Evolutionary conservation across 2,113 vertebrate genomes (phyloP), one percentile per base, ranked within the genome.

Genomic region (Macquaria australasica): DNA sequence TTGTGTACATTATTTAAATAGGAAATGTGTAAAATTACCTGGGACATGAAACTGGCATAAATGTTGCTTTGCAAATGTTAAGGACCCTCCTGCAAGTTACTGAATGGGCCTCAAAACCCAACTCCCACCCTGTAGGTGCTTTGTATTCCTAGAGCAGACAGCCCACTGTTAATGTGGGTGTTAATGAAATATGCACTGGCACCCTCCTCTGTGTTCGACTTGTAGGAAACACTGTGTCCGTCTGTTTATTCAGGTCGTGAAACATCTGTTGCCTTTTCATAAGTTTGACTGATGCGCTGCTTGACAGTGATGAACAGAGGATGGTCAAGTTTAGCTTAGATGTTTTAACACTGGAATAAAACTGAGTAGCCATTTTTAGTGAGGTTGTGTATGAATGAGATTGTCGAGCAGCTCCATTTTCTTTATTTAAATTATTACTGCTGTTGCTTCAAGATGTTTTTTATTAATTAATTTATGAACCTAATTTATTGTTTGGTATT

Each of bases 401-500:
- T 87, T 85, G 85, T 80, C 89, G 83, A 91, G 88, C 91, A 94
- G 91, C 94, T 94, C 66, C 51, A 53, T 83, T 92, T 92, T 92
- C 75, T 73, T 87, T 85, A 71, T 86, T 93, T 89, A 93, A 92
- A 83, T 90, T 89, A 91, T 93, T 93, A 80, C 66, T 87, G 82
- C 86, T 90, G 85, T 91, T 90, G 90, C 92, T 94, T 93, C 82
- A 70, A 69, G 81, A 86, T 95, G 82, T 90, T 72, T 92, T 87
- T 91, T 86, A 78, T 78, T 73, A 92, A 92, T 91, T 94, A 92
- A 92, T 91, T 94, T 93, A 94, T 93, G 63, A 92, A 88, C 71
- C 64, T 95, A 94, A 96, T 95, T 96, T 96, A 96, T 96, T 96
- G 85, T 95, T 89, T 80, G 41, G 77, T 96, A 94, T 96, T 95